Base-by-base conservation (phyloP, 2,888 invertebrate species). In the Odontocolon sp. region DNA sequence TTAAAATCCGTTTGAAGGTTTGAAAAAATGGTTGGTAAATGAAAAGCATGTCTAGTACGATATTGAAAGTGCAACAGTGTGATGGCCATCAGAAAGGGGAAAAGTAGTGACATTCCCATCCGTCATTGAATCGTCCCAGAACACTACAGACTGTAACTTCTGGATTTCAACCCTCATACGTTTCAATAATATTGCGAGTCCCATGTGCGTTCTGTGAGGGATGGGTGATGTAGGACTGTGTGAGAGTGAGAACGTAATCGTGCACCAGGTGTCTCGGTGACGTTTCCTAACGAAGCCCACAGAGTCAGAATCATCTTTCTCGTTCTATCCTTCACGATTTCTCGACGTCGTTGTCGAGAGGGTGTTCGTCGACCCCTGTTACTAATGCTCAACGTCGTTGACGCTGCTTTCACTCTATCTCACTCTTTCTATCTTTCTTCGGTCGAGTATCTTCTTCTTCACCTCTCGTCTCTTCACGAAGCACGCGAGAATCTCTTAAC, bases 231-330 rank as follows among this genome's bases (percentile, higher is more conserved):
- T 6, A 56, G 8, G 26, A n/a, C n/a, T 14, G 21, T 47, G 63
- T 40, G 56, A 56, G 84, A 77, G 77, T 81, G 82, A 82, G 77
- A 80, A 80, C 84, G 86, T 88, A 88, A 89, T 89, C 87, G 87
- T 83, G 88, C 86, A 88, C 87, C 89, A 89, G 89, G 89, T 89
- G 89, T 85, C 87, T 83, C 82, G 81, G 79, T 86, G 86, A 86
- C 87, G 83, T 87, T 84, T 84, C 84, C 84, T 89, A 89, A 89
- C 89, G 89, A 89, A 89, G 88, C 84, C 84, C 83, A 82, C n/a
- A n/a, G n/a, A 84, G 71, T 80, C 82, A 78, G 79, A n/a, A n/a
- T n/a, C 59, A 26, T 67, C 71, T 33, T 42, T 68, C n/a, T n/a
- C n/a, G n/a, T n/a, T n/a, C 64, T 47, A 57, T 71, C 67, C 79